phyloP scores from a whole-genome alignment of 2,797 vertebrate species.

The Rhynchonycteris naso region DNA sequence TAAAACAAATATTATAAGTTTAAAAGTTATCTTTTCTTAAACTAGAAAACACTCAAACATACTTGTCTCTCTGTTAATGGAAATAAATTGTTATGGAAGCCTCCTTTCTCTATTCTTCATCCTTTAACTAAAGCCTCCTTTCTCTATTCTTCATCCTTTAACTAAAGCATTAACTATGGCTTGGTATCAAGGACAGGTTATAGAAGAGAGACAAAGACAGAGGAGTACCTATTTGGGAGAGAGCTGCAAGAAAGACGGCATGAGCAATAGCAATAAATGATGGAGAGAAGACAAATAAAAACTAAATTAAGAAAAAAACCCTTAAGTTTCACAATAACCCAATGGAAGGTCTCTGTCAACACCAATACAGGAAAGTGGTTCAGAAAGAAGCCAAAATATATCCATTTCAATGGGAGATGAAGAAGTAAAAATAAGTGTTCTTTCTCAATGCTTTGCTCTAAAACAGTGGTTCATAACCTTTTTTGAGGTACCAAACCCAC shows the following conservation, averaged over 20 bases:
- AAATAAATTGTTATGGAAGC: background rate
- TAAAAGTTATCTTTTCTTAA: conserved; percentile 7
- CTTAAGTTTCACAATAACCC: background rate
- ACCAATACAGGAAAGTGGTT: conserved; percentile 7
- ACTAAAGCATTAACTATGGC: background rate
- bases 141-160: background rate
- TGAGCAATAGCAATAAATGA: conserved; percentile 28
- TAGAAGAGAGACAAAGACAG: background rate
- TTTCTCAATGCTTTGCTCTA: background rate
- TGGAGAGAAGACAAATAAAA: conserved; percentile 42
- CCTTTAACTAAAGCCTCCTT: background rate
- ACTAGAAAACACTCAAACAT: background rate
- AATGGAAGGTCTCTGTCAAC: background rate
- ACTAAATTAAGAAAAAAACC: background rate
- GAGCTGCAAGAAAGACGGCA: background rate
- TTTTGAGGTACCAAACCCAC: too few species aligned
- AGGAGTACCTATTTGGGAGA: background rate
- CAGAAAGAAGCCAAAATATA: background rate
- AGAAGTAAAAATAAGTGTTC: background rate
- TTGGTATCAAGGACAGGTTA: background rate
- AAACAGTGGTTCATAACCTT: too few species aligned
- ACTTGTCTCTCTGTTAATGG: background rate
- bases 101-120: background rate
- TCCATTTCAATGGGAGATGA: background rate
- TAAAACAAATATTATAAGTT: conserved; percentile 29